Conservation (phyloP, 2,797 vertebrate species). For the Malacoctenus gilli region DNA sequence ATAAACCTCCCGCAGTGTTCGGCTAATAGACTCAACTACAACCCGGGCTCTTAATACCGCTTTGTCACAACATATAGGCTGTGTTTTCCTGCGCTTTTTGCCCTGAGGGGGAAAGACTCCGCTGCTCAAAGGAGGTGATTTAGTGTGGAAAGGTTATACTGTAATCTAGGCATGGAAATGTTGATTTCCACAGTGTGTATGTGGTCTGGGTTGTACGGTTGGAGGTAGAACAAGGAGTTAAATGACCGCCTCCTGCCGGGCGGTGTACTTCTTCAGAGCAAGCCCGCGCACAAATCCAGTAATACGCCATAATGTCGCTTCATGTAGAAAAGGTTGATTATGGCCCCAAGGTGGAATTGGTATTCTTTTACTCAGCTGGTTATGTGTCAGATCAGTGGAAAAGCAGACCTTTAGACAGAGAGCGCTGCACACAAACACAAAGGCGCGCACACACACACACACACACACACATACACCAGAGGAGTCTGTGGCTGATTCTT, state of each 20-base stretch:
- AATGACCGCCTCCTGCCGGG: conserved; percentile 29
- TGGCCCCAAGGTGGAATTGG: conserved; percentile 68
- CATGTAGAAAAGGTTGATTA: conserved; percentile 68
- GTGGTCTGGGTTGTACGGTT: conserved; percentile 28
- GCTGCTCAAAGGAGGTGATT: conserved; percentile 54
- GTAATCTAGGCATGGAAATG: conserved; percentile 35
- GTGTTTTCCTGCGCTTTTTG: conserved; percentile 17
- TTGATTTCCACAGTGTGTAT: conserved; percentile 20
- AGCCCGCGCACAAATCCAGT: conserved; percentile 19
- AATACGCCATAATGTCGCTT: conserved; percentile 37
- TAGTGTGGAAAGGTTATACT: conserved; percentile 53
- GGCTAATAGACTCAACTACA: conserved; percentile 31
- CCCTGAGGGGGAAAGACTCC: conserved; percentile 27
- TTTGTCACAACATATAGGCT: conserved; percentile 49
- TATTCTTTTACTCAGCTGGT: conserved; percentile 62
- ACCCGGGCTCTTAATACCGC: conserved; percentile 21
- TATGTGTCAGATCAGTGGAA: conserved; percentile 58
- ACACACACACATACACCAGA: conserved; percentile 7
- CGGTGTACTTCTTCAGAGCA: conserved; percentile 27
- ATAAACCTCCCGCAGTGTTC: conserved; percentile 29
- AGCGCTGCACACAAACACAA: conserved; percentile 6
- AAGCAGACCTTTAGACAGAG: conserved; percentile 45
- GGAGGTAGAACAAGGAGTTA: conserved; percentile 26
- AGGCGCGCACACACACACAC: conserved; percentile 8
- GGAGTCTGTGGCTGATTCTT: conserved; percentile 26